phyloP scores from a whole-genome alignment of 2,797 vertebrate species.

The Triplophysa bombifrons region DNA sequence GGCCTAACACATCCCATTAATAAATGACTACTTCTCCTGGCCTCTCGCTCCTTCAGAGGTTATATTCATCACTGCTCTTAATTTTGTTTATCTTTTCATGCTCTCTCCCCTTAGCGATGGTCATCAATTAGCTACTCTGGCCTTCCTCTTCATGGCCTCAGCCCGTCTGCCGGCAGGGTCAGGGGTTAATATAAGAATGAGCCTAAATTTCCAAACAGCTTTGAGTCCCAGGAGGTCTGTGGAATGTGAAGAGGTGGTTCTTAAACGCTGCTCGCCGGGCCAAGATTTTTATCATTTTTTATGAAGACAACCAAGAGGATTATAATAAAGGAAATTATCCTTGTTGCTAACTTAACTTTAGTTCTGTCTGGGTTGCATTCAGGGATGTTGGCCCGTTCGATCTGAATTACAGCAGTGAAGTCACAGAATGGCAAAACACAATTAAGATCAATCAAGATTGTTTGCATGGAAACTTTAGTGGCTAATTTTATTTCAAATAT shows the following conservation, averaged over 20 bases:
- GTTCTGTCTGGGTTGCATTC: background rate
- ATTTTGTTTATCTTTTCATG: constrained; percentile 64
- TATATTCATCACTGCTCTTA: constrained; percentile 58
- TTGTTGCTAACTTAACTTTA: background rate
- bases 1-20: constrained; percentile 70
- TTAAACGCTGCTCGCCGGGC: constrained; percentile 23
- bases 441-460: background rate
- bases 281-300: constrained; percentile 14
- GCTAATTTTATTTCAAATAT: background rate
- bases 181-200: constrained; percentile 68
- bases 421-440: constrained; percentile 10
- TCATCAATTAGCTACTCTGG: constrained; percentile 60
- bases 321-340: constrained; percentile 4
- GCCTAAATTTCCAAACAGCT: constrained; percentile 62
- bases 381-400: background rate
- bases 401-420: constrained; percentile 13
- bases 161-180: constrained; percentile 50
- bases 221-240: constrained; percentile 52
- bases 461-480: background rate
- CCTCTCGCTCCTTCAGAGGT: constrained; percentile 39
- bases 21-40: constrained; percentile 45
- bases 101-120: constrained; percentile 50
- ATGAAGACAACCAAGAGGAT: constrained; percentile 15
- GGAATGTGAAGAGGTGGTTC: constrained; percentile 53
- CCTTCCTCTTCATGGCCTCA: constrained; percentile 46